Percentiles rank a stretch among this genome's conserved stretches.
Evolutionary conservation across 53 echinoderm and acorn worm species (phyloP).

Genomic region (Pentamera pediparva): DNA sequence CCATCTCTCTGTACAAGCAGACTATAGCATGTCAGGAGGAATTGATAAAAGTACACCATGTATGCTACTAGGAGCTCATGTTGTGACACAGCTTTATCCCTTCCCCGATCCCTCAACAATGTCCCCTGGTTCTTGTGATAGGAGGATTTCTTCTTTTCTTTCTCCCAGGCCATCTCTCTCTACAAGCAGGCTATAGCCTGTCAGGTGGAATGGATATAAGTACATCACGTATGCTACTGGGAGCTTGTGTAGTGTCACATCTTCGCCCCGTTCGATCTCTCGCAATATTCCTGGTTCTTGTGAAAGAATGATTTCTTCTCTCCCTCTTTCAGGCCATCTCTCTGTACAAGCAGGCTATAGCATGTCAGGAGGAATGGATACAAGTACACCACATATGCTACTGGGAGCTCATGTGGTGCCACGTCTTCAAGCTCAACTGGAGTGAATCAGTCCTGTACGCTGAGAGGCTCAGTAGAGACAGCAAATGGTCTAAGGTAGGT

Average conservation of each 20-base stretch:
- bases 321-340: slow-evolving; percentile 62
- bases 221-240: slow-evolving; percentile 98
- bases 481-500: slow-evolving; percentile 99
- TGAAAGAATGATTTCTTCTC: too few species aligned
- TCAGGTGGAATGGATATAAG: slow-evolving; percentile 91
- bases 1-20: too few species aligned
- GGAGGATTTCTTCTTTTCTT: too few species aligned
- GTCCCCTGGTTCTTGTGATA: too few species aligned
- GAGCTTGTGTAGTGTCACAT: slow-evolving; percentile 98
- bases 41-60: too few species aligned
- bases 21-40: too few species aligned
- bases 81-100: too few species aligned
- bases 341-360: slow-evolving; percentile 82
- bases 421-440: slow-evolving; percentile 92
- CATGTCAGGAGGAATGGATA: slow-evolving; percentile 85
- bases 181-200: slow-evolving; percentile 83
- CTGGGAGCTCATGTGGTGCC: slow-evolving; percentile 99
- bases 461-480: slow-evolving; percentile 79
- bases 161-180: slow-evolving; percentile 71
- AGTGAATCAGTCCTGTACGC: slow-evolving; percentile 80
- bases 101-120: too few species aligned
- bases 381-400: slow-evolving; percentile 97
- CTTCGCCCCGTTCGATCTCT: too few species aligned
- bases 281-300: too few species aligned
- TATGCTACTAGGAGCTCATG: too few species aligned